Base-by-base conservation (phyloP, 2,113 vertebrate species). In the Epinephelus cyanopodus region DNA sequence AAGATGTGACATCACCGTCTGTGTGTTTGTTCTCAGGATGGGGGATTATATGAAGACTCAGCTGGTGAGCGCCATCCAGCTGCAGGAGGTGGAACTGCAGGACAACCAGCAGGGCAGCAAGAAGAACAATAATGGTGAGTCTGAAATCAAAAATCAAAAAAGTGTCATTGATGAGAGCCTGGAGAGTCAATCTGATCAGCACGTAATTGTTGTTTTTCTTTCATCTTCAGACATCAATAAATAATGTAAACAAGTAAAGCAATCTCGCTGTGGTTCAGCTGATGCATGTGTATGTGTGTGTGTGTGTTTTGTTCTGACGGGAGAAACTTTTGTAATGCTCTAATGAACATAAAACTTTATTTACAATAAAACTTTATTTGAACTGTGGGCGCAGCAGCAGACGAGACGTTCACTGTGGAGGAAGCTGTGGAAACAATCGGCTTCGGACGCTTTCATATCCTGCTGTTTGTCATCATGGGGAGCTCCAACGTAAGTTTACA, bases 391-490 rank as follows among this genome's bases (percentile, higher is more conserved):
- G 2, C 39, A 29, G 29, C 54, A 56, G 27, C 17, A 37, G 96
- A 93, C 5, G 69, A 88, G 23, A 98, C 90, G 0, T 99, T 96
- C 92, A 97, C 95, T 0, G 97, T 99, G 84, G 98, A 98, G 80
- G 96, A 99, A 0, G 98, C 98, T 0, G 97, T 99, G 66, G 98
- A 99, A 89, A 92, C 90, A 6, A 98, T 99, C 0, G 97, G 97
- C 4, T 99, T 99, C 1, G 98, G 98, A 0, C 95, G 94, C 1
- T 99, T 99, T 67, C 98, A 99, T 89, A 56, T 99, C 11, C 48
- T 96, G 17, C 95, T 99, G 4, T 98, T 99, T 50, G 42, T 98
- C 60, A 97, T 99, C 84, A 97, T 99, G 97, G 98, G 98, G 25
- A 97, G 97, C 82, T 94, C 97, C 0, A 98, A 92, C 62, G 98